A percentile compares a stretch with the other conserved stretches of the same genome.
Evolutionary conservation across 2,797 vertebrate genomes (phyloP).

Genomic region (Gallinago stenura): DNA sequence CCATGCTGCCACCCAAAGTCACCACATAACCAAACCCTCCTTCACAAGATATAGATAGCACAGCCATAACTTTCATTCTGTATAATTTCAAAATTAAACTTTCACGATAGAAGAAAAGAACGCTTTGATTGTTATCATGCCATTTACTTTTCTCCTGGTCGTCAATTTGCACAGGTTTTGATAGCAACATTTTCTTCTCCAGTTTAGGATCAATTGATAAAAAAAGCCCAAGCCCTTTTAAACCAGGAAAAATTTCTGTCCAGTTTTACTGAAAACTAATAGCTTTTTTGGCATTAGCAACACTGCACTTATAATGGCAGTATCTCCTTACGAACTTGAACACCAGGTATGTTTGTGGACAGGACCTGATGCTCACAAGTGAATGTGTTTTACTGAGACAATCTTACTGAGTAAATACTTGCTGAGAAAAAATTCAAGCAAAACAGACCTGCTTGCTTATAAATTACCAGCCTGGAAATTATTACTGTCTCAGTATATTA

Average conservation of each 20-base stretch:
- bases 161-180: neutral
- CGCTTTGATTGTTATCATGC: neutral
- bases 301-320: neutral
- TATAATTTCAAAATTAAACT: neutral
- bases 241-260: neutral
- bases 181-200: neutral
- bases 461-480: conserved; percentile 16
- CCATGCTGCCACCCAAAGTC: neutral
- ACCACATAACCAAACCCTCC: neutral
- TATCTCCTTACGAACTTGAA: neutral
- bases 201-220: neutral
- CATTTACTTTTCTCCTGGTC: neutral
- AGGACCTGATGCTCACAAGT: neutral
- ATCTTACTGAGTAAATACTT: neutral
- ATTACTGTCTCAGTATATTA: neutral
- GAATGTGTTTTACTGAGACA: neutral
- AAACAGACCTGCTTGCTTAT: neutral
- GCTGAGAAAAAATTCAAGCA: neutral
- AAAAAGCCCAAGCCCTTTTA: neutral
- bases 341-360: neutral
- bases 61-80: neutral
- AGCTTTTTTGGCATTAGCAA: neutral
- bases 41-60: neutral
- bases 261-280: neutral
- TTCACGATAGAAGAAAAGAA: neutral